These are phyloP conservation scores for Sarcophaga rosellei DNA, from an alignment of 2,888 invertebrate species.

Conservation along the genomic window DNA sequence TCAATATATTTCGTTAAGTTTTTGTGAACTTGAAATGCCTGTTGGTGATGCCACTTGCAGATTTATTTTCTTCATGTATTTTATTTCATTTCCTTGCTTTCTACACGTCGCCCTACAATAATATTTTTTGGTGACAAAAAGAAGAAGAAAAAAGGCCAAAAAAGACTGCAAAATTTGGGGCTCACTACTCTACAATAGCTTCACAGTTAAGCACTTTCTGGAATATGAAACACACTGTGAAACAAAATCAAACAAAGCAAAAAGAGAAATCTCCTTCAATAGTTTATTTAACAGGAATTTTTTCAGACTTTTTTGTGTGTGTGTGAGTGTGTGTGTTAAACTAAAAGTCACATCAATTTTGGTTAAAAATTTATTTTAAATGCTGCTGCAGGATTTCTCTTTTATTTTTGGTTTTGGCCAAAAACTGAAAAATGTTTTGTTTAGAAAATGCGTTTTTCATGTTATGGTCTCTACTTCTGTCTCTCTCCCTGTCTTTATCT, in stretches of 20 bases:
- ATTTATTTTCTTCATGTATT: slow-evolving; percentile 38
- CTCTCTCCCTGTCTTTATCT: background rate
- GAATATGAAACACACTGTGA: background rate
- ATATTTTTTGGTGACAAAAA: slow-evolving; percentile 45
- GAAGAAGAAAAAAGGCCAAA: background rate
- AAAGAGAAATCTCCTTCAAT: background rate
- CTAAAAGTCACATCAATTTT: slow-evolving; percentile 47
- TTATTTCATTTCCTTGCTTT: background rate
- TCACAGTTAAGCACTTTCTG: slow-evolving; percentile 19
- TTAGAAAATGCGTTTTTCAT: slow-evolving; percentile 50
- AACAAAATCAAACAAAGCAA: slow-evolving; percentile 22
- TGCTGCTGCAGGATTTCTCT: background rate
- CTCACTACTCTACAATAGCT: slow-evolving; percentile 2
- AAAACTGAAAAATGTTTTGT: slow-evolving; percentile 41
- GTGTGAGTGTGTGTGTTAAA: background rate
- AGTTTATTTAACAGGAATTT: slow-evolving; percentile 35
- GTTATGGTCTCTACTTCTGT: background rate
- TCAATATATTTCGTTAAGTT: too few relatives aligned
- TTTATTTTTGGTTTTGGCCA: background rate
- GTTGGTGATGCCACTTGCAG: slow-evolving; percentile 65
- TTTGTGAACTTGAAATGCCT: slow-evolving; percentile 49
- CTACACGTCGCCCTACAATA: background rate
- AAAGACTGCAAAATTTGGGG: slow-evolving; percentile 31
- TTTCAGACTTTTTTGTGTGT: background rate
- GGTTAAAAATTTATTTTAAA: slow-evolving; percentile 40